Evolutionary conservation across 2,888 invertebrate species (phyloP), one percentile per base, ranked within the genome.

Genomic region (Idaea biselata): DNA sequence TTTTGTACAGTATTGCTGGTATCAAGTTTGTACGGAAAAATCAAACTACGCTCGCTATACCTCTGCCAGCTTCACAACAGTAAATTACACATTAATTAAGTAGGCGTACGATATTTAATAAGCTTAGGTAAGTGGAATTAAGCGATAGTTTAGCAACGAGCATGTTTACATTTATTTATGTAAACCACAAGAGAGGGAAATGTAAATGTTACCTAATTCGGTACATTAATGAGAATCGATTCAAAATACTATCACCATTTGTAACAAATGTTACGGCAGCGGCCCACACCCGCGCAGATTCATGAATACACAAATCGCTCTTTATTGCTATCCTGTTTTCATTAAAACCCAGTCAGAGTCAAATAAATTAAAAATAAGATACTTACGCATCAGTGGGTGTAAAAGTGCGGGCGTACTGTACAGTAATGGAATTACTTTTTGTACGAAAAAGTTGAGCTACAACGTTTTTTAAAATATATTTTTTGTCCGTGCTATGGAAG

Each of bases 261-360:
- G 74, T 73, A 80, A 77, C 78, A 81, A 77, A 69, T 74, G 74
- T 73, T 74, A 70, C 63, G 63, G 58, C 60, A 25, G 25, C 3
- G 68, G 60, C 70, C 67, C 70, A 74, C 73, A 64, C 63, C 63
- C 60, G 64, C 68, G 68, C 73, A 63, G 73, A 77, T 78, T 86
- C 84, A 87, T 86, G 82, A 86, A 87, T 87, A 85, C 77, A 80
- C 81, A 87, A 84, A 82, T 79, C 72, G 70, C 63, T 69, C 72
- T 80, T 82, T 83, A 81, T 83, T 78, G 80, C 71, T 72, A 69
- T 78, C 73, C 76, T 71, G 73, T 73, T 76, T 79, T 75, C 76
- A 76, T 78, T 78, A 76, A 77, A 70, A 75, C 71, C 69, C 75
- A 79, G 71, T 75, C 70, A 76, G 78, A 77, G 72, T 75, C 76